Conservation (phyloP, 2,797 vertebrate genomes). For the Macropodus opercularis region DNA sequence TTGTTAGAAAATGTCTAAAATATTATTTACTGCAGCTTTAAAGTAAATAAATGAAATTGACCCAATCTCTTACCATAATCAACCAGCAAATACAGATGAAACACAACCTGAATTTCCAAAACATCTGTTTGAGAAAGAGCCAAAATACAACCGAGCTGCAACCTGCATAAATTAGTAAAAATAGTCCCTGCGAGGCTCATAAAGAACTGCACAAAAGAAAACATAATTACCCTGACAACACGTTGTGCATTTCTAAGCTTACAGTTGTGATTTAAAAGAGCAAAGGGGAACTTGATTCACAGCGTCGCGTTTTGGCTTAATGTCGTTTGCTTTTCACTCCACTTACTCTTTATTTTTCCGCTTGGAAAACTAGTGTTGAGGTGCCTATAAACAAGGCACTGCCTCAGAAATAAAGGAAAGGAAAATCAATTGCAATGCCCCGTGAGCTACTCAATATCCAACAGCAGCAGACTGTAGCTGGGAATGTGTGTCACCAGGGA, state of each 20-base stretch:
- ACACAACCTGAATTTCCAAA: background rate
- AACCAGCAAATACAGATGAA: constrained; percentile 8
- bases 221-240: constrained; percentile 14
- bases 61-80: background rate
- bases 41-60: no score
- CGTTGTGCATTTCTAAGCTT: constrained; percentile 25
- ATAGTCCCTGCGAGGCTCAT: background rate
- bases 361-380: constrained; percentile 48
- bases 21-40: background rate
- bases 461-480: constrained; percentile 13
- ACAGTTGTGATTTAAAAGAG: constrained; percentile 27
- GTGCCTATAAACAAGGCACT: constrained; percentile 51
- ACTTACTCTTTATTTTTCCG: constrained; percentile 44
- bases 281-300: constrained; percentile 25
- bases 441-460: constrained; percentile 39
- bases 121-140: background rate
- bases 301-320: constrained; percentile 16
- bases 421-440: constrained; percentile 54
- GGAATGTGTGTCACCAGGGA: constrained; percentile 20
- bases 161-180: constrained; percentile 21
- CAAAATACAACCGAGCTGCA: constrained; percentile 4
- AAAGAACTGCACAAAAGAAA: constrained; percentile 3
- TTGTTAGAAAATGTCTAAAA: background rate
- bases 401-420: constrained; percentile 35
- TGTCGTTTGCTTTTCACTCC: constrained; percentile 19